A percentile compares a stretch with the other conserved stretches of the same genome.
Conservation (phyloP, 2,797 vertebrate species). For the Hozukius guyotensis region DNA sequence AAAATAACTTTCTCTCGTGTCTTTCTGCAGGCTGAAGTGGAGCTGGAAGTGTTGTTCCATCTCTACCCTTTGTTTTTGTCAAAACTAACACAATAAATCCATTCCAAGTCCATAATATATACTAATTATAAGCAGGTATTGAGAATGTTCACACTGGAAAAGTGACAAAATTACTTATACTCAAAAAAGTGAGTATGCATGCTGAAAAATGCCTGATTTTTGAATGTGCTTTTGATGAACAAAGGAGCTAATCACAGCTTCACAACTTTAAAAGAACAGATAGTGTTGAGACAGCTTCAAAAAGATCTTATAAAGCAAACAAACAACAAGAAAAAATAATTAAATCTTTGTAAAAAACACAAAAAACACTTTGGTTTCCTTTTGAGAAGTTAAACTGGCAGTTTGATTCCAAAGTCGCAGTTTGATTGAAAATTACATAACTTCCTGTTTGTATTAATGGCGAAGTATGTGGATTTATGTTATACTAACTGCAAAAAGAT, state of each 20-base stretch:
- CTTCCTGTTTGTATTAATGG: background rate
- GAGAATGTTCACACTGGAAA: background rate
- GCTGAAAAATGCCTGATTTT: background rate
- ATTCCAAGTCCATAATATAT: background rate
- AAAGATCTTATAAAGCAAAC: background rate
- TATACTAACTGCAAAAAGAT: background rate
- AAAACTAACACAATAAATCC: background rate
- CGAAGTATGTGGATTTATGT: background rate
- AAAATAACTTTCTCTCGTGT: background rate
- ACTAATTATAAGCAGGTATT: background rate
- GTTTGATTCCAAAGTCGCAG: background rate
- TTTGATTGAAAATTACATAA: background rate
- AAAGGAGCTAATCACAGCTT: background rate
- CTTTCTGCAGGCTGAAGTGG: background rate
- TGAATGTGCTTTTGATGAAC: background rate
- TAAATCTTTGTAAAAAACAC: background rate
- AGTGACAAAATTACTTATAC: background rate
- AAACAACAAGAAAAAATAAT: background rate
- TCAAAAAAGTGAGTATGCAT: background rate
- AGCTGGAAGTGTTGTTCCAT: background rate
- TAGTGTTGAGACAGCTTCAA: background rate
- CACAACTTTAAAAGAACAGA: background rate
- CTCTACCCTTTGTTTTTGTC: background rate
- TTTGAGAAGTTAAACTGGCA: background rate
- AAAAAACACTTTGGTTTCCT: background rate